These are phyloP conservation scores for Diplodus puntazzo DNA, from an alignment of 2,797 vertebrate genomes.

Conservation along the genomic window DNA sequence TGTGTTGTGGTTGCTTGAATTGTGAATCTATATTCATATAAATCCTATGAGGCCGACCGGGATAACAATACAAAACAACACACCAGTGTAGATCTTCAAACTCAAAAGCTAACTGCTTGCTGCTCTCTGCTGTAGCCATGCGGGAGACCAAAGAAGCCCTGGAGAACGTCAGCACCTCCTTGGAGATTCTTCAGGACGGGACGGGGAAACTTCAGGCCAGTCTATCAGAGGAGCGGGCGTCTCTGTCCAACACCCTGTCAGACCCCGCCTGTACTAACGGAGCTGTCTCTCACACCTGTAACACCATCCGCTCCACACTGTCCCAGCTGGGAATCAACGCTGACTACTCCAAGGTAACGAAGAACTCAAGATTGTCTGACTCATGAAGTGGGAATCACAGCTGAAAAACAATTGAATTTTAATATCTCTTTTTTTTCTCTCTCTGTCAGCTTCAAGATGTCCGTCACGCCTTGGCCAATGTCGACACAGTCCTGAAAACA, in stretches of 20 bases:
- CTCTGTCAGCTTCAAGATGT: conserved; percentile 87
- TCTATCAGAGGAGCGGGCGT: conserved; percentile 82
- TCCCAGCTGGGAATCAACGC: conserved; percentile 85
- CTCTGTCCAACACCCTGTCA: conserved; percentile 87
- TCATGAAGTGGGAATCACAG: not conserved
- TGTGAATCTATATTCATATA: not conserved
- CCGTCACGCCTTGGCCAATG: conserved; percentile 81
- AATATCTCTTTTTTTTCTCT: not conserved
- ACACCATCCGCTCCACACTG: conserved; percentile 84
- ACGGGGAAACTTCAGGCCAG: conserved; percentile 83
- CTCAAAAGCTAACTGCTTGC: no score
- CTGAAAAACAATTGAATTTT: not conserved
- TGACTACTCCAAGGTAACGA: conserved; percentile 85
- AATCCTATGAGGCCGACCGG: not conserved
- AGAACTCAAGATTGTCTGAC: not conserved
- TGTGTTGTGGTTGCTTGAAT: conserved; percentile 10
- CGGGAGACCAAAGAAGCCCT: conserved; percentile 90
- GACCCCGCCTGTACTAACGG: conserved; percentile 86
- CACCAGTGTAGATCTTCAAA: not conserved
- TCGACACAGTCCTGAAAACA: conserved; percentile 88
- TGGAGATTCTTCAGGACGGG: conserved; percentile 89
- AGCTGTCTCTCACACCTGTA: conserved; percentile 85
- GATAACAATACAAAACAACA: not conserved
- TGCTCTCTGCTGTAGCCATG: conserved; percentile 84
- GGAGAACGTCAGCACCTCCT: conserved; percentile 86